Conservation (phyloP, 2,113 vertebrate species). For the Hippoglossus stenolepis region DNA sequence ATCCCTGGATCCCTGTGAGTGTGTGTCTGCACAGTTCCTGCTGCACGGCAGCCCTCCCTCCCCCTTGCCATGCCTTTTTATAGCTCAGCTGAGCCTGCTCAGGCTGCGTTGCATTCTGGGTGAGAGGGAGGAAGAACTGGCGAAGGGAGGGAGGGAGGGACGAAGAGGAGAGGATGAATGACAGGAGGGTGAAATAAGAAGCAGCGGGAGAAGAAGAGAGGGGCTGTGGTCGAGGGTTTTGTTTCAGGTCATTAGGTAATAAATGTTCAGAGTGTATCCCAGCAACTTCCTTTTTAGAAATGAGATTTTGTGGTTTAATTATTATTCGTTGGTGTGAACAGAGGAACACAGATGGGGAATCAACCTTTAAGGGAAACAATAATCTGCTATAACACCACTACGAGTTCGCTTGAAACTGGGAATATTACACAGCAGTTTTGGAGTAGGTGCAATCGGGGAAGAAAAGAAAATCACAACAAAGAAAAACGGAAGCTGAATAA, state of each 20-base stretch:
- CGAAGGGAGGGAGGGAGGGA: slow-evolving; percentile 35
- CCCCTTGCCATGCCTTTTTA: slow-evolving; percentile 78
- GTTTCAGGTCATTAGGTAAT: slow-evolving; percentile 1
- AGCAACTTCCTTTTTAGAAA: neutral
- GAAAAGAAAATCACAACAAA: neutral
- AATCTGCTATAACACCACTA: too few species aligned
- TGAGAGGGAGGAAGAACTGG: slow-evolving; percentile 55
- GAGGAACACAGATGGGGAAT: too few species aligned
- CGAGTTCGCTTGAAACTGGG: neutral
- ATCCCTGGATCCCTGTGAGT: slow-evolving; percentile 72
- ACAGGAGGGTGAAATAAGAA: slow-evolving; percentile 33
- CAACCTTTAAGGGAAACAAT: too few species aligned
- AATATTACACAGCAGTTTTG: neutral
- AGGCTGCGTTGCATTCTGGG: slow-evolving; percentile 81
- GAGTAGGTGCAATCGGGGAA: neutral
- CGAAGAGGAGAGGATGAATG: slow-evolving; percentile 6
- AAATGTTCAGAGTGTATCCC: neutral
- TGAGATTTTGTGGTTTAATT: neutral
- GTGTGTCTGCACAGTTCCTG: slow-evolving; percentile 75
- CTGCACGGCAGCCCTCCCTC: slow-evolving; percentile 80
- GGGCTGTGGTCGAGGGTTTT: neutral
- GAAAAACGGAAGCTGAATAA: neutral
- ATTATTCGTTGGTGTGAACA: neutral
- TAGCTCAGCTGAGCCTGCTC: slow-evolving; percentile 76
- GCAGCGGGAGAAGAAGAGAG: neutral